Percentiles rank a stretch among this genome's conserved stretches.
Evolutionary conservation across 1,140 invertebrate genomes (phyloP).

Genomic region (Leptopilina clavipes): DNA sequence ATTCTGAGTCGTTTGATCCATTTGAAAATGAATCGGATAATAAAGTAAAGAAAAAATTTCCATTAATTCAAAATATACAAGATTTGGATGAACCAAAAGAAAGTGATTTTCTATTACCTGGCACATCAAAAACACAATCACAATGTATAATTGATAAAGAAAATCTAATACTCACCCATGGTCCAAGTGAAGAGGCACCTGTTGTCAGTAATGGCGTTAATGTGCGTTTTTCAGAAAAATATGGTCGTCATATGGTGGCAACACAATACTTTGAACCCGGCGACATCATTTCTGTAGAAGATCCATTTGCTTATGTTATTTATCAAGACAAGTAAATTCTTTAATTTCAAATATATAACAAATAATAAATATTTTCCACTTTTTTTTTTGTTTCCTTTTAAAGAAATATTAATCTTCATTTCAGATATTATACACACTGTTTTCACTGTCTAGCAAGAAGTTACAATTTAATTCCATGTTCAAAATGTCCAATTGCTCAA

Average conservation of each 20-base stretch:
- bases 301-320: slow-evolving; percentile 84
- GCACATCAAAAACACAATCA: slow-evolving; percentile 49
- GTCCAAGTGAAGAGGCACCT: slow-evolving; percentile 74
- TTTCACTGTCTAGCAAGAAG: slow-evolving; percentile 84
- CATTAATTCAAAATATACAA: slow-evolving; percentile 38
- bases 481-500: slow-evolving; percentile 72
- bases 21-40: slow-evolving; percentile 39
- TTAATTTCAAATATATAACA: background rate
- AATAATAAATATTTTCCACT: no score
- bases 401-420: slow-evolving; percentile 43
- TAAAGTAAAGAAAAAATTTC: slow-evolving; percentile 41
- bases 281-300: slow-evolving; percentile 86
- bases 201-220: slow-evolving; percentile 78
- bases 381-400: no score
- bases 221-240: slow-evolving; percentile 77
- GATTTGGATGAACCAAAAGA: slow-evolving; percentile 12
- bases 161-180: slow-evolving; percentile 59
- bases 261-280: slow-evolving; percentile 82
- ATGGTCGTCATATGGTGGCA: slow-evolving; percentile 82
- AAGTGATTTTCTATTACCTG: slow-evolving; percentile 34
- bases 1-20: slow-evolving; percentile 38
- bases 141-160: slow-evolving; percentile 61
- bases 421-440: slow-evolving; percentile 81
- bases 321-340: slow-evolving; percentile 78
- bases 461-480: slow-evolving; percentile 77